Evolutionary conservation across 1,140 invertebrate species (phyloP), one percentile per base, ranked within the genome.

Genomic region (Lucilia sericata): DNA sequence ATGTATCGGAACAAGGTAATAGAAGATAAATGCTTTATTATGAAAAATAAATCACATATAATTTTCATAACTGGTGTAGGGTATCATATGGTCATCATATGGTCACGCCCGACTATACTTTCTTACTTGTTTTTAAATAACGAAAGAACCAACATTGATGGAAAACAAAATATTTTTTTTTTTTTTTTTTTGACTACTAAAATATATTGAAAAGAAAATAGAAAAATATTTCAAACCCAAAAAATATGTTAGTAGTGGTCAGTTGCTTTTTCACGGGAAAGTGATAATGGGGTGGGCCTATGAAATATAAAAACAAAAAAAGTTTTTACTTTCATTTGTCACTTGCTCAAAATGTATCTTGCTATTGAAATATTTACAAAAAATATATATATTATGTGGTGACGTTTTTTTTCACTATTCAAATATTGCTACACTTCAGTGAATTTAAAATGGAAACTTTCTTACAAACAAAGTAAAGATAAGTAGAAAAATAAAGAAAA

Each of bases 401-500:
- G 76, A 80, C 19, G 76, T 80, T 82, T 65, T 70, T 65, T 65
- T 55, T 13, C 51, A n/a, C 12, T 55, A 42, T 55, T 55, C 13
- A 55, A 55, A 55, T 55, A 12, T 36, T 25, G 34, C 60, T 74
- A 83, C 88, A 89, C 87, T 85, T 88, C 87, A 89, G 86, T 87
- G 88, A 74, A 74, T 83, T 19, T 49, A 5, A 14, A n/a, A 80
- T 80, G 42, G 19, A 83, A 83, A 60, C 30, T 83, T 83, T 83
- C 42, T 47, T 42, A 74, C 36, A 65, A 80, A 49, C 36, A 80
- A 80, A 47, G 49, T 19, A n/a, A 10, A 42, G 12, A 19, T 13
- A 13, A 80, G 42, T 21, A 49, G 21, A 42, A 30, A 42, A 42
- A 42, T 42, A 42, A 3, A 42, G 42, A 42, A 76, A 76, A 42